Evolutionary conservation across 2,888 invertebrate species (phyloP), one percentile per base, ranked within the genome.

Genomic region (Orthosia cruda): DNA sequence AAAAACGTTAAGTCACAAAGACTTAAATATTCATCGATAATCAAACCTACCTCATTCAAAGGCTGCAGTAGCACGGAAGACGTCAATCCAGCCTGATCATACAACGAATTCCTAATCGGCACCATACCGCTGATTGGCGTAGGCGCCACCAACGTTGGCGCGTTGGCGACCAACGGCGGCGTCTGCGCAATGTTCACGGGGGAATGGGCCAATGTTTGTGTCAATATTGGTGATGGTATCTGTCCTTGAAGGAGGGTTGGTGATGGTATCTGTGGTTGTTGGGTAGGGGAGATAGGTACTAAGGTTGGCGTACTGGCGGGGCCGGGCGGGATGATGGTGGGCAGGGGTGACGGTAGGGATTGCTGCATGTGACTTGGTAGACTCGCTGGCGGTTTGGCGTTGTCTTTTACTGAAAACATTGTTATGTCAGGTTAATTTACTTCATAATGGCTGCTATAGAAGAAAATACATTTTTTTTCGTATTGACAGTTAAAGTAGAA

Each of bases 41-140:
- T 54, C 16, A 3, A 9, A 88, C 85, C 23, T 88, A 96, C 96
- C 94, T 96, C 95, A 87, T 96, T 96, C 81, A 96, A 90, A 23
- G 96, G 96, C 81, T 96, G 95, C 62, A 96, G 83, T 3, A 96
- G 88, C 5, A 96, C 96, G 0, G 96, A 96, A 0, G 96, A 95
- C 0, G 96, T 94, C 55, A 96, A 71, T 2, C 95, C 95, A 1
- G 94, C 85, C 81, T 96, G 95, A 52, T 96, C 95, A 74, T 96
- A 96, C 62, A 96, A 80, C 18, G 93, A 91, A 69, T 96, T 96
- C 73, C 96, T 89, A 73, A 96, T 95, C 0, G 96, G 95, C 74
- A 96, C 96, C 94, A 94, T 95, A 3, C 96, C 96, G 77, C 94
- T 94, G 15, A 94, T 87, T 0, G 95, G 93, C 13, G 92, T 91